A percentile compares a stretch with the other conserved stretches of the same genome.
These are phyloP conservation scores for Amblyteles armatorius DNA, from an alignment of 2,888 invertebrate species.

Conservation along the genomic window DNA sequence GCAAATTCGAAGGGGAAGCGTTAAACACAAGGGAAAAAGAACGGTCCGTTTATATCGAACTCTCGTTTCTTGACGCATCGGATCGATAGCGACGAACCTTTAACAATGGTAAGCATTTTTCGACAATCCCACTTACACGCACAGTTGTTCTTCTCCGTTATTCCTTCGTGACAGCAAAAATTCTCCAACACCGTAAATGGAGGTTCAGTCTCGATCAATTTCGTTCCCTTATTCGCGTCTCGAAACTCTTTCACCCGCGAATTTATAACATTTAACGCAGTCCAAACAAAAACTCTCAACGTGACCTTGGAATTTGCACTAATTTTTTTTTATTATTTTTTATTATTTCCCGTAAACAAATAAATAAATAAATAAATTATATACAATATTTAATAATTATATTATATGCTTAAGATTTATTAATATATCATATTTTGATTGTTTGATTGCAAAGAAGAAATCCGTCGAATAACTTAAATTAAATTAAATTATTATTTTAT, in stretches of 20 bases:
- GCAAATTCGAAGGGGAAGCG: slow-evolving; percentile 78
- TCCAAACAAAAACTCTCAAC: neutral
- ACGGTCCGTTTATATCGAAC: slow-evolving; percentile 61
- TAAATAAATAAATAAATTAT: too few relatives aligned
- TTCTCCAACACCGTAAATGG: neutral
- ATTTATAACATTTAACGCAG: neutral
- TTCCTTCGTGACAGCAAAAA: neutral
- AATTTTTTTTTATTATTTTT: neutral
- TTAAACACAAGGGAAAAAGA: slow-evolving; percentile 75
- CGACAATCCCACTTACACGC: neutral
- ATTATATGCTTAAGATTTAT: too few relatives aligned
- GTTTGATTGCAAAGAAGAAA: too few relatives aligned
- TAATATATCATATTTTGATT: too few relatives aligned
- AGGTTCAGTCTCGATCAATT: neutral
- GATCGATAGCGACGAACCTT: slow-evolving; percentile 78
- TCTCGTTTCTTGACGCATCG: slow-evolving; percentile 68
- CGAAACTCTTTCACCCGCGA: neutral
- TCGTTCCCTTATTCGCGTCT: slow-evolving; percentile 6
- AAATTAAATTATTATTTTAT: too few relatives aligned
- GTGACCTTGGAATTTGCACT: slow-evolving; percentile 50
- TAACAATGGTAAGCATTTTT: slow-evolving; percentile 79
- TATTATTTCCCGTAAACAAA: too few relatives aligned
- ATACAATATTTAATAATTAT: too few relatives aligned
- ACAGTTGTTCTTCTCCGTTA: neutral
- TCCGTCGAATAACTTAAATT: too few relatives aligned